These are phyloP conservation scores for Pituophis catenifer DNA, from an alignment of 2,113 vertebrate species.

Conservation along the genomic window DNA sequence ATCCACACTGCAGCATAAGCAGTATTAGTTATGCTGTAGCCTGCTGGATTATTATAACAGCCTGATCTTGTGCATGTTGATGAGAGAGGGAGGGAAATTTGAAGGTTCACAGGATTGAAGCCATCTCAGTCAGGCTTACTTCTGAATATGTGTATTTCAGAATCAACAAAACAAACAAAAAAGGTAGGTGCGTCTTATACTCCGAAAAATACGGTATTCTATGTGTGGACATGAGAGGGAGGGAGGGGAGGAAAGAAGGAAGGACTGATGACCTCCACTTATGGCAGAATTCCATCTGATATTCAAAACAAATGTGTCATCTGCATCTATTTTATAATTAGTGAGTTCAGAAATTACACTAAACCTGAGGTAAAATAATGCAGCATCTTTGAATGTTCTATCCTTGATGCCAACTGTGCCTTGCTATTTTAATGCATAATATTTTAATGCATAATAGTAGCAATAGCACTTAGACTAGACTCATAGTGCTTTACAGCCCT, in stretches of 20 bases:
- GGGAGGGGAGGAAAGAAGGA: neutral
- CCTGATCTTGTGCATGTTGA: too few relatives aligned
- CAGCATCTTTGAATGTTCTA: neutral
- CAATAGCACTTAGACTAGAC: too few relatives aligned
- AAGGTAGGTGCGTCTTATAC: too few relatives aligned
- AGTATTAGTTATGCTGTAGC: neutral
- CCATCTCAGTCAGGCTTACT: neutral
- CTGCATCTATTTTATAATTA: neutral
- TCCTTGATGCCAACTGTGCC: neutral
- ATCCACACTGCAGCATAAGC: fast-evolving
- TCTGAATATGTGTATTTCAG: neutral
- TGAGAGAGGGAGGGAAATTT: neutral
- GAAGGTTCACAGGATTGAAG: neutral
- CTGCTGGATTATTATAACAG: conserved; percentile 15
- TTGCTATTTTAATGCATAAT: neutral
- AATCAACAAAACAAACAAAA: too few relatives aligned
- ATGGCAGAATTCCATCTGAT: neutral
- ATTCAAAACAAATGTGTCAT: neutral
- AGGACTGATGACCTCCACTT: neutral
- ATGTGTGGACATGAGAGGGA: neutral
- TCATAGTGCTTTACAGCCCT: too few relatives aligned
- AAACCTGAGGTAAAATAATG: neutral
- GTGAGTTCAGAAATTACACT: neutral
- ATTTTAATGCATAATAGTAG: neutral
- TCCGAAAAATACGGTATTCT: neutral